Evolutionary conservation across 1,140 invertebrate genomes (phyloP).

Genomic region (Pogonomyrmex californicus): DNA sequence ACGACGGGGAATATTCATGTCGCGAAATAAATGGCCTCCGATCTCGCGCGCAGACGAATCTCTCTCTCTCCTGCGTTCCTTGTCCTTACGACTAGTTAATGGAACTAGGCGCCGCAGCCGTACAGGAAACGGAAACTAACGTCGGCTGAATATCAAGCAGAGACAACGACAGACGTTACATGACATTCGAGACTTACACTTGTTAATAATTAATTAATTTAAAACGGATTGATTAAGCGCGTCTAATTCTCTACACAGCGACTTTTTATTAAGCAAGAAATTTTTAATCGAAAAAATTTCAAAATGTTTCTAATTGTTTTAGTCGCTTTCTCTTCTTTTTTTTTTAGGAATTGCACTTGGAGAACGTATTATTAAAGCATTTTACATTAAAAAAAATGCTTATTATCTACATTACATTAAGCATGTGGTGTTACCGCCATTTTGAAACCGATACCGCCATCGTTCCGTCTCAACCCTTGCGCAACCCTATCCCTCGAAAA

Average conservation of each 20-base stretch:
- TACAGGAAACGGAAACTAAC: conserved; percentile 69
- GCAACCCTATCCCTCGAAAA: conserved; percentile 78
- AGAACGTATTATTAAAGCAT: background rate
- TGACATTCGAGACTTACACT: background rate
- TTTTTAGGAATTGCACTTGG: background rate
- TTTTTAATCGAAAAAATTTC: background rate
- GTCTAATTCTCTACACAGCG: background rate
- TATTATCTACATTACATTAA: background rate
- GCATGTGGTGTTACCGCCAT: conserved; percentile 68
- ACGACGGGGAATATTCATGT: conserved; percentile 80
- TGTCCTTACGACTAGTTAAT: conserved; percentile 52
- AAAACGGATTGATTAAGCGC: background rate
- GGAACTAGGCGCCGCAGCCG: conserved; percentile 28
- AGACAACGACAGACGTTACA: background rate
- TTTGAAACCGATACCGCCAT: conserved; percentile 79
- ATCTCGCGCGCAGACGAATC: conserved; percentile 37
- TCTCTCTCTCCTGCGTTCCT: conserved; percentile 20
- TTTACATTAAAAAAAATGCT: background rate
- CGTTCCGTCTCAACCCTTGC: conserved; percentile 71
- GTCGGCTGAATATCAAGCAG: conserved; percentile 70
- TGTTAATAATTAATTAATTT: conserved; percentile 33
- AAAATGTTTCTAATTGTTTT: too few species aligned
- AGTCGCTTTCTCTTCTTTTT: background rate
- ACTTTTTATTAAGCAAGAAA: background rate
- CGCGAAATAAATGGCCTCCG: conserved; percentile 75